Conservation (phyloP, 2,888 invertebrate genomes). For the Acleris sparsana region DNA sequence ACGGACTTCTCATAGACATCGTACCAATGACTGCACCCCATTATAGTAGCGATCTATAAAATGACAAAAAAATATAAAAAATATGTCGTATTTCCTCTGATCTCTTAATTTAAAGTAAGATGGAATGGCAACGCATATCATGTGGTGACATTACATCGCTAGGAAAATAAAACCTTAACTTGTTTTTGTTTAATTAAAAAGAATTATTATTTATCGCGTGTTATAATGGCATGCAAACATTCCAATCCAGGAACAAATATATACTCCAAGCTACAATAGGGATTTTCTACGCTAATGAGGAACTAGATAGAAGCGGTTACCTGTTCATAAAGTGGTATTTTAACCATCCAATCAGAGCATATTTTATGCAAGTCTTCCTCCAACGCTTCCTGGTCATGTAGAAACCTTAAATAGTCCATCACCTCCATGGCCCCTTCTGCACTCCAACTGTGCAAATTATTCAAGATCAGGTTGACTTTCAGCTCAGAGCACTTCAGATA, state of each 20-base stretch:
- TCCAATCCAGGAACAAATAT: too few relatives aligned
- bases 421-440: constrained; percentile 81
- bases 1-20: constrained; percentile 81
- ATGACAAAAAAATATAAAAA: constrained; percentile 44
- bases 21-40: constrained; percentile 84
- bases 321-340: constrained; percentile 86
- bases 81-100: not conserved
- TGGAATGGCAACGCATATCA: too few relatives aligned
- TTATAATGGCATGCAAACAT: not conserved
- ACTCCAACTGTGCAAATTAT: constrained; percentile 82
- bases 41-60: constrained; percentile 83
- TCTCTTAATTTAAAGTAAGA: too few relatives aligned
- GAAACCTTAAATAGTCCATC: constrained; percentile 76
- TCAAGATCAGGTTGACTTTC: constrained; percentile 78
- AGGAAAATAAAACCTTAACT: too few relatives aligned
- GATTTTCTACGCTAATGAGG: too few relatives aligned
- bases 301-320: constrained; percentile 53
- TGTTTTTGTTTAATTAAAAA: not conserved
- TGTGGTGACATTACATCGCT: too few relatives aligned
- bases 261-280: too few relatives aligned
- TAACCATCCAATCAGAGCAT: constrained; percentile 83
- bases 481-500: constrained; percentile 78
- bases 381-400: constrained; percentile 66
- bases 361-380: constrained; percentile 68
- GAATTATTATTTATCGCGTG: too few relatives aligned